phyloP scores from a whole-genome alignment of 2,888 invertebrate genomes.

The Metopia argyrocephala region DNA sequence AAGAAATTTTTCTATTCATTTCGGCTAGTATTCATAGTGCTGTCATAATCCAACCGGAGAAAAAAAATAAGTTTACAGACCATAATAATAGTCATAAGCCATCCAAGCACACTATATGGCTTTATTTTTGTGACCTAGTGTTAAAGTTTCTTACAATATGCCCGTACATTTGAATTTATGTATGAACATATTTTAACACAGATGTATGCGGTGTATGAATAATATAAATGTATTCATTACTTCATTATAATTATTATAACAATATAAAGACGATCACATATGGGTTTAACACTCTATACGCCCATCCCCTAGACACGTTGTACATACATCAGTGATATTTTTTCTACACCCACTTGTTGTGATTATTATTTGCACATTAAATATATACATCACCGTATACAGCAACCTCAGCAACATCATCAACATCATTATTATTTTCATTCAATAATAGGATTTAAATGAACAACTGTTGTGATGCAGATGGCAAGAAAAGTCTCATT shows the following conservation, averaged over 20 bases:
- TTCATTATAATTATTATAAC: constrained; percentile 30
- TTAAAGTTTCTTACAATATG: background rate
- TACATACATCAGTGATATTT: constrained; percentile 29
- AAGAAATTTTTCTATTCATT: too few species aligned
- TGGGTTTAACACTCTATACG: background rate
- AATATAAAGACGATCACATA: background rate
- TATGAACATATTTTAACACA: background rate
- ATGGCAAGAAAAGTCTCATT: background rate
- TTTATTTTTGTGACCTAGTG: too few species aligned
- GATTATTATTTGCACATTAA: constrained; percentile 40
- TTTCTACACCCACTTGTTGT: constrained; percentile 47
- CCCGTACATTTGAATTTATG: background rate
- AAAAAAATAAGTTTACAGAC: too few species aligned
- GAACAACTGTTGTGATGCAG: constrained; percentile 31
- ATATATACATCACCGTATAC: background rate
- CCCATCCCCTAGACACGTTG: constrained; percentile 9
- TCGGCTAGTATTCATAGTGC: too few species aligned
- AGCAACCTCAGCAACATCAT: background rate
- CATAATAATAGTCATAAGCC: too few species aligned
- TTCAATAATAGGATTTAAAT: constrained; percentile 28
- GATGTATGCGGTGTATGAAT: background rate
- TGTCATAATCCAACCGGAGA: too few species aligned
- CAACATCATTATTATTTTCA: background rate
- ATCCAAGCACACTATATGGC: too few species aligned
- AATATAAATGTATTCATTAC: constrained; percentile 19